Evolutionary conservation across 2,797 vertebrate genomes (phyloP).

Genomic region (Channallabes apus): DNA sequence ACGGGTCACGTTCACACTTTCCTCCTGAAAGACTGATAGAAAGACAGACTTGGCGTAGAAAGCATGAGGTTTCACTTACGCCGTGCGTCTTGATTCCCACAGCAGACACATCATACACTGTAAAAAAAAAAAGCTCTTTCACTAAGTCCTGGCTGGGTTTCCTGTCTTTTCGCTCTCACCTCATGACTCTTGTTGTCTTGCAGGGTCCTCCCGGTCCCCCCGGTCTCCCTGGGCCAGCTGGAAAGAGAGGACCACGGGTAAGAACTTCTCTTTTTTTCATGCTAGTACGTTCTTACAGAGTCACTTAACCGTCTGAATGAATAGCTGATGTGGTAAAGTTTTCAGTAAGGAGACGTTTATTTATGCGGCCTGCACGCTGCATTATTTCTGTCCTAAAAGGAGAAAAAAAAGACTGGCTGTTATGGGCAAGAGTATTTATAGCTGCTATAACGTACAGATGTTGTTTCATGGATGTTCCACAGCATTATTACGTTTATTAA

Average conservation of each 20-base stretch:
- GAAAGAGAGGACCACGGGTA: slow-evolving; percentile 91
- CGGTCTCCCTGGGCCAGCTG: slow-evolving; percentile 88
- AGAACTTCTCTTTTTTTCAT: slow-evolving; percentile 60
- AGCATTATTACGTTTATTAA: background rate
- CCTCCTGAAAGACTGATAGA: background rate
- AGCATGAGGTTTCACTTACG: slow-evolving; percentile 32
- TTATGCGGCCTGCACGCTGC: background rate
- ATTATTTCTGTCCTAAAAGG: background rate
- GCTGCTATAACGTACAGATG: background rate
- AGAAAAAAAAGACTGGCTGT: background rate
- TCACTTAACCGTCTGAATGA: background rate
- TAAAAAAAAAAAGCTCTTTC: background rate
- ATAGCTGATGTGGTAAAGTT: background rate
- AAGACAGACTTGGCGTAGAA: background rate
- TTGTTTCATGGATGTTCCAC: background rate
- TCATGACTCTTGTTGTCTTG: slow-evolving; percentile 49
- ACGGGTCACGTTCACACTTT: background rate
- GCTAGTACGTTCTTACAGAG: too few relatives aligned
- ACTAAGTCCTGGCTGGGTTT: slow-evolving; percentile 60
- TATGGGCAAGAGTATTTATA: background rate
- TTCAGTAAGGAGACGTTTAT: background rate
- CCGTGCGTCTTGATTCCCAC: background rate
- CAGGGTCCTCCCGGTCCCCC: slow-evolving; percentile 90
- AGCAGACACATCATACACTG: background rate
- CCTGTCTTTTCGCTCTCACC: slow-evolving; percentile 14